Conservation (phyloP, 1,140 invertebrate genomes). For the Dendrolimus kikuchii region DNA sequence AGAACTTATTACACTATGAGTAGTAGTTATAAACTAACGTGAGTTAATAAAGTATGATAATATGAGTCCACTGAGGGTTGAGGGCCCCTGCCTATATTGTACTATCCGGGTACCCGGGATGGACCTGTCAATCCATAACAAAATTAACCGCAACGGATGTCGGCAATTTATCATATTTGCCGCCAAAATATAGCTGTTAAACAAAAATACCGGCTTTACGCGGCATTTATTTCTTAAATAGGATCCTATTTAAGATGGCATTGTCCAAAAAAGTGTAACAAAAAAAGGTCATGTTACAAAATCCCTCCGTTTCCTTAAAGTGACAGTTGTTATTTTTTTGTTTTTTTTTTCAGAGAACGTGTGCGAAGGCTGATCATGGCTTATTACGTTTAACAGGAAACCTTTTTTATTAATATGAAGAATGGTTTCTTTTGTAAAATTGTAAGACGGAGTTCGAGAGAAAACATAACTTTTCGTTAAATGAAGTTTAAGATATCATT, state of each 20-base stretch:
- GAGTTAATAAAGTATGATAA: too few relatives aligned
- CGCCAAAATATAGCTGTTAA: constrained; percentile 27
- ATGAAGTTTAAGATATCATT: too few relatives aligned
- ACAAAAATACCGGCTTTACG: constrained; percentile 27
- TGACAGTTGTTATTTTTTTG: constrained; percentile 22
- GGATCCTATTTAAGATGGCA: constrained; percentile 18
- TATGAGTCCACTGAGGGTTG: constrained; percentile 6
- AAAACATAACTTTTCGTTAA: too few relatives aligned
- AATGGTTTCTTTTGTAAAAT: too few relatives aligned
- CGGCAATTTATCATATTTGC: constrained; percentile 26
- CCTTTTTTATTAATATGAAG: constrained; percentile 5
- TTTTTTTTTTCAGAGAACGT: constrained; percentile 16
- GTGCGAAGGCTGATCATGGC: constrained; percentile 16
- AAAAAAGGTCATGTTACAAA: constrained; percentile 21
- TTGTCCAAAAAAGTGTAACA: constrained; percentile 12
- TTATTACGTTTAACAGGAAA: constrained; percentile 9
- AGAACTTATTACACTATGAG: too few relatives aligned
- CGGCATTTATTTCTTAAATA: constrained; percentile 22
- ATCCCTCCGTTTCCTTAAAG: constrained; percentile 27
- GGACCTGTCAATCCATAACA: constrained; percentile 26
- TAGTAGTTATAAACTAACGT: too few relatives aligned
- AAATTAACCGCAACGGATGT: constrained; percentile 25
- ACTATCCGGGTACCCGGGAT: constrained; percentile 4
- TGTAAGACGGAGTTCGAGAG: too few relatives aligned
- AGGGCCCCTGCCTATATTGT: constrained; percentile 20